A percentile compares a stretch with the other conserved stretches of the same genome.
These are phyloP conservation scores for Tetrao urogallus DNA, from an alignment of 2,113 vertebrate genomes.

Conservation along the genomic window DNA sequence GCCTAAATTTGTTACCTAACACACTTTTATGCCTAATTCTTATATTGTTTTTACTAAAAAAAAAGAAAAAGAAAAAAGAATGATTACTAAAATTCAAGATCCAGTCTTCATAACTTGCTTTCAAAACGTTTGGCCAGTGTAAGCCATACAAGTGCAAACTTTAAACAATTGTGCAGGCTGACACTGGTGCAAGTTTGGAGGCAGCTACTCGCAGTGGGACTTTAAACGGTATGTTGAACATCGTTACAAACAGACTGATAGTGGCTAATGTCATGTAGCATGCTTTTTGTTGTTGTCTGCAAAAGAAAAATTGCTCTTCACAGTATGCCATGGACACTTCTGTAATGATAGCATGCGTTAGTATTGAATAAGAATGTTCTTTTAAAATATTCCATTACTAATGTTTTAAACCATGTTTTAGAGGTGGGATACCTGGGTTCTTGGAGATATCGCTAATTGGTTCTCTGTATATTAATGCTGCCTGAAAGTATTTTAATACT, in stretches of 20 bases:
- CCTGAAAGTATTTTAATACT: slow-evolving; percentile 50
- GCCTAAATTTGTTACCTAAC: slow-evolving; percentile 14
- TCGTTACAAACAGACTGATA: slow-evolving; percentile 48
- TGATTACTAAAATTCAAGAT: slow-evolving; percentile 18
- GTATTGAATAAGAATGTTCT: slow-evolving; percentile 53
- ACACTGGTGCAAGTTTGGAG: not conserved
- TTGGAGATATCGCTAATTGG: slow-evolving; percentile 32
- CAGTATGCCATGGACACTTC: slow-evolving; percentile 50
- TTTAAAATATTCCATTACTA: slow-evolving; percentile 28
- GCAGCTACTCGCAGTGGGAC: slow-evolving; percentile 39
- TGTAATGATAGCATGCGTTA: slow-evolving; percentile 67
- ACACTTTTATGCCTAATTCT: slow-evolving; percentile 16
- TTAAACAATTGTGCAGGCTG: not conserved
- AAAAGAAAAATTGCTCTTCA: slow-evolving; percentile 11
- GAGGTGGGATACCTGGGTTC: slow-evolving; percentile 26
- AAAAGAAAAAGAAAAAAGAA: not conserved
- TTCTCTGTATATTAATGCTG: slow-evolving; percentile 51
- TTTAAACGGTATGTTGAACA: slow-evolving; percentile 24
- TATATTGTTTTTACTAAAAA: slow-evolving; percentile 25
- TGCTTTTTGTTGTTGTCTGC: slow-evolving; percentile 35
- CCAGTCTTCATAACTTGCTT: not conserved
- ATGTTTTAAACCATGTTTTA: slow-evolving; percentile 50
- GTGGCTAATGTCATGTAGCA: slow-evolving; percentile 39
- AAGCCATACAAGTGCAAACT: slow-evolving; percentile 18
- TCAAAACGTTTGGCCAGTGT: slow-evolving; percentile 7